Evolutionary conservation across 2,113 vertebrate genomes (phyloP).

Genomic region (Willisornis vidua): DNA sequence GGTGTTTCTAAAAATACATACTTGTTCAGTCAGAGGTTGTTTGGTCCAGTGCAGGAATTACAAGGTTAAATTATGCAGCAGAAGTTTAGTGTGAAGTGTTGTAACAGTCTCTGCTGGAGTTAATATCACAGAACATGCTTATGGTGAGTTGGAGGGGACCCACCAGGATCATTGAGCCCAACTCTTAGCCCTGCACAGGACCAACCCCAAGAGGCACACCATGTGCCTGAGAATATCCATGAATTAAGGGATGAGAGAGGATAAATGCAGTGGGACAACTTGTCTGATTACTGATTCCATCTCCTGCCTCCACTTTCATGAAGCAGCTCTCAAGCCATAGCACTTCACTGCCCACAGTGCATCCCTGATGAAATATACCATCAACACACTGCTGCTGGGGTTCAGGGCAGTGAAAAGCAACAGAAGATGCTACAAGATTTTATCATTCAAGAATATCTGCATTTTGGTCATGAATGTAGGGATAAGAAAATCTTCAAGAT

Average conservation of each 20-base stretch:
- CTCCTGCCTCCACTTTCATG: neutral
- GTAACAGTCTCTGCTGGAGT: neutral
- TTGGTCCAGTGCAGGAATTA: rapidly evolving
- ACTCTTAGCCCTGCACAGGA: neutral
- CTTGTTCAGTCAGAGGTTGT: neutral
- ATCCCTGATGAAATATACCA: neutral
- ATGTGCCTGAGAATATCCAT: neutral
- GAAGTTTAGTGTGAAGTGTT: neutral
- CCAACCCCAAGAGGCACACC: neutral
- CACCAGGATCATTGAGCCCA: neutral
- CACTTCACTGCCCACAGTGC: rapidly evolving
- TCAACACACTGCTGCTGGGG: neutral
- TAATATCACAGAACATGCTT: neutral
- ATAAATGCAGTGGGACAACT: neutral
- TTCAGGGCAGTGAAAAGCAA: neutral
- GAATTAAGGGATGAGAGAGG: neutral
- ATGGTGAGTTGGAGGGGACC: neutral
- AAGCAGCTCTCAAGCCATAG: neutral
- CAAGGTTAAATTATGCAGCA: neutral
- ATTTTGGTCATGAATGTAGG: neutral
- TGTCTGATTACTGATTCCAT: neutral
- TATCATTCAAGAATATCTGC: neutral
- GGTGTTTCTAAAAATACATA: neutral
- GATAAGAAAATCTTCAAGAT: neutral
- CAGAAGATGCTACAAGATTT: neutral